Evolutionary conservation across 2,888 invertebrate species (phyloP).

Genomic region (Diaprepes abbreviatus): DNA sequence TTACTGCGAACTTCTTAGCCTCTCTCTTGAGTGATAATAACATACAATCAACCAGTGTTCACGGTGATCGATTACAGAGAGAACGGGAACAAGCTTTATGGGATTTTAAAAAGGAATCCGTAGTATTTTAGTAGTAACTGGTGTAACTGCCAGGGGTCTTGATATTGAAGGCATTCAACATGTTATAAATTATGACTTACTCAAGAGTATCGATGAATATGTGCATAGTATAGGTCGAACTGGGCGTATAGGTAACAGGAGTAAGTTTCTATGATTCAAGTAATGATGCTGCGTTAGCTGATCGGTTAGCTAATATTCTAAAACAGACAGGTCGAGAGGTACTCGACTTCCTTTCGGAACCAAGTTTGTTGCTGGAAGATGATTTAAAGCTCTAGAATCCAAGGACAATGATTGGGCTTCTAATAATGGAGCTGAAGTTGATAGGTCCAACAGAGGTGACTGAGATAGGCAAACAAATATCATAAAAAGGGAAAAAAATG

Average conservation of each 20-base stretch:
- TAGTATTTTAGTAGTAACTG: conserved; percentile 92
- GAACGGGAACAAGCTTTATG: conserved; percentile 78
- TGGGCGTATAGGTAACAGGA: conserved; percentile 87
- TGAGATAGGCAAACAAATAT: no score
- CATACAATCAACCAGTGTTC: conserved; percentile 79
- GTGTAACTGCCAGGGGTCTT: conserved; percentile 96
- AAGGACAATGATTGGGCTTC: no score
- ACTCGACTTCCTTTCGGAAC: conserved; percentile 88
- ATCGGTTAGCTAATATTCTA: conserved; percentile 80
- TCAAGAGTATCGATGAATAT: no score
- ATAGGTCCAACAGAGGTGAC: no score
- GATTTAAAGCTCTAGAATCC: no score
- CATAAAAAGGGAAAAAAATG: no score
- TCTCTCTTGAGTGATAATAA: conserved; percentile 84
- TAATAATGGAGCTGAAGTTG: no score
- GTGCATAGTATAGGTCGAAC: conserved; percentile 96
- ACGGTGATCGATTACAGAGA: conserved; percentile 80
- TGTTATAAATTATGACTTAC: no score
- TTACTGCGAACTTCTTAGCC: conserved; percentile 92
- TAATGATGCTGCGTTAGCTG: conserved; percentile 74
- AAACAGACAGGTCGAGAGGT: conserved; percentile 83
- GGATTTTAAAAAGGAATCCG: conserved; percentile 69
- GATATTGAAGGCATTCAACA: no score
- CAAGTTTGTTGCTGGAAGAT: no score
- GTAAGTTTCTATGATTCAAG: conserved; percentile 81